Evolutionary conservation across 2,888 invertebrate species (phyloP).

Genomic region (Drosophila picticornis): DNA sequence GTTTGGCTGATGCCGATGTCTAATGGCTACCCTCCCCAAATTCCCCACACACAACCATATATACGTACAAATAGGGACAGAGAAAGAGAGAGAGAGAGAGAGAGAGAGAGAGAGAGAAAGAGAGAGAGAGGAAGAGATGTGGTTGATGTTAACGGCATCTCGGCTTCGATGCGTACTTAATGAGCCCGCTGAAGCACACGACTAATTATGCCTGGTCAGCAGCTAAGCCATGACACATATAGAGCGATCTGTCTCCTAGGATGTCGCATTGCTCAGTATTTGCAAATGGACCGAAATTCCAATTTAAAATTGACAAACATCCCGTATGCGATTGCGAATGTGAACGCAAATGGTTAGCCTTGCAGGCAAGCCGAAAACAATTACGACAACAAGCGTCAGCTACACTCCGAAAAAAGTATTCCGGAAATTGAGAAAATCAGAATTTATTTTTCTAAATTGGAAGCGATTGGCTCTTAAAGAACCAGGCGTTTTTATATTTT

Average conservation of each 20-base stretch:
- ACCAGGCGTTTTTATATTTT: background rate
- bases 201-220: constrained; percentile 63
- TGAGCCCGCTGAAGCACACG: constrained; percentile 43
- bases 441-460: background rate
- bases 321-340: constrained; percentile 12
- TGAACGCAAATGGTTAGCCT: constrained; percentile 7
- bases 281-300: constrained; percentile 50
- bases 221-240: constrained; percentile 5
- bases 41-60: background rate
- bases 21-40: constrained; percentile 14
- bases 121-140: background rate
- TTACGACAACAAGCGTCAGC: constrained; percentile 36
- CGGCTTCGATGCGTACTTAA: constrained; percentile 53
- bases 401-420: constrained; percentile 1
- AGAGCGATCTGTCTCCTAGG: constrained; percentile 22
- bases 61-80: background rate
- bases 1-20: constrained; percentile 18
- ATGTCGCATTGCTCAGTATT: constrained; percentile 20
- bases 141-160: constrained; percentile 32
- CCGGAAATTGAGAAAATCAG: background rate
- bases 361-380: constrained; percentile 50
- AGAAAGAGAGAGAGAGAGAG: background rate
- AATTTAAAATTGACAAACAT: constrained; percentile 62
- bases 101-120: background rate
- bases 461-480: background rate